Percentiles rank a stretch among this genome's conserved stretches.
Conservation (phyloP, 2,888 invertebrate genomes). For the Epicampocera succincta region DNA sequence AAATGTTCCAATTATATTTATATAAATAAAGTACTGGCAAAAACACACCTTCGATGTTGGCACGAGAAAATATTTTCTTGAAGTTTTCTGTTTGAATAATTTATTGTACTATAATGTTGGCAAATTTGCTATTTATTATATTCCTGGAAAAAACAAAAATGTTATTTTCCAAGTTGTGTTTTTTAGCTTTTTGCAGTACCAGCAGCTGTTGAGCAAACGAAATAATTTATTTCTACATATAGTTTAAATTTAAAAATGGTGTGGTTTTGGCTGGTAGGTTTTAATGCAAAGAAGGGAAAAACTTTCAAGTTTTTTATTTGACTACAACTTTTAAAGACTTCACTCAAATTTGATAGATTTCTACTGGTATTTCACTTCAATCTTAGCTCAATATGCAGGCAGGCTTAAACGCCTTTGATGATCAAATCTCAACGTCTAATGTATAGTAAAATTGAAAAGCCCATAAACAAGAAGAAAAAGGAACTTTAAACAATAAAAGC, state of each 20-base stretch:
- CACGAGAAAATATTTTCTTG: slow-evolving; percentile 14
- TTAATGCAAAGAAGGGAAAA: background rate
- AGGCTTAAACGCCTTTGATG: too few relatives aligned
- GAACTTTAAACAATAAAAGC: too few relatives aligned
- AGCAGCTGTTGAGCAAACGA: slow-evolving; percentile 20
- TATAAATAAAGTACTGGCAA: slow-evolving; percentile 1
- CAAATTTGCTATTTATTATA: background rate
- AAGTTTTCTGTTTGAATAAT: slow-evolving; percentile 15
- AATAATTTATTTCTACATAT: slow-evolving; percentile 4
- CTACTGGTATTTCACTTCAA: too few relatives aligned
- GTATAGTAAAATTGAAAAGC: too few relatives aligned
- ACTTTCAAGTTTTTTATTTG: too few relatives aligned
- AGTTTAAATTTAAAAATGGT: background rate
- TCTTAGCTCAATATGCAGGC: too few relatives aligned
- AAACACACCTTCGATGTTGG: slow-evolving; percentile 31
- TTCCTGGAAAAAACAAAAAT: background rate
- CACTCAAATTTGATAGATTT: too few relatives aligned
- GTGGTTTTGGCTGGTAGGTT: background rate
- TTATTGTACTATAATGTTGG: slow-evolving; percentile 8
- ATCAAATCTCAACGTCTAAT: too few relatives aligned
- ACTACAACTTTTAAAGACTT: too few relatives aligned
- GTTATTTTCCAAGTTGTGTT: background rate
- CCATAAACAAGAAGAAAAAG: too few relatives aligned
- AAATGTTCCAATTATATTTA: slow-evolving; percentile 4
- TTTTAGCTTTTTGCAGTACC: slow-evolving; percentile 9